Conservation (phyloP, 1,140 invertebrate genomes). For the Heterodera schachtii region DNA sequence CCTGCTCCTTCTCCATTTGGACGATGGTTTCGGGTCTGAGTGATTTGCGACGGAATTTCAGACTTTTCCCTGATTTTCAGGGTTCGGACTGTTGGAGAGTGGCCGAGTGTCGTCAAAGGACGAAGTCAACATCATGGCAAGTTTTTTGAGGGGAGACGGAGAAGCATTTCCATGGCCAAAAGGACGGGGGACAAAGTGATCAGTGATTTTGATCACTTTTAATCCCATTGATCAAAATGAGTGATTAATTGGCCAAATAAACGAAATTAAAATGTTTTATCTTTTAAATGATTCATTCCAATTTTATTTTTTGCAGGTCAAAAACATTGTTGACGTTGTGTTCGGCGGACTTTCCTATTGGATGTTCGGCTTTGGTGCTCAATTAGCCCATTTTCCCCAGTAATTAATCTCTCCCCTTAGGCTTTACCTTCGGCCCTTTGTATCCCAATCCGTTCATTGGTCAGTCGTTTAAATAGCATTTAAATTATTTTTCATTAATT, state of each 20-base stretch:
- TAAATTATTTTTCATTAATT: neutral
- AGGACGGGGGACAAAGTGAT: no score
- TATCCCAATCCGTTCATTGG: slow-evolving; percentile 75
- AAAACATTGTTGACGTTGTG: slow-evolving; percentile 85
- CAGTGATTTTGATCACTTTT: neutral
- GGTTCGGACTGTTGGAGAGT: slow-evolving; percentile 87
- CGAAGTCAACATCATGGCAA: slow-evolving; percentile 89
- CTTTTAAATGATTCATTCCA: no score
- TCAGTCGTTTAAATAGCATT: neutral
- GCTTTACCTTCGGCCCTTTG: slow-evolving; percentile 81
- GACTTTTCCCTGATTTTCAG: slow-evolving; percentile 67
- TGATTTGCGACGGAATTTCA: neutral
- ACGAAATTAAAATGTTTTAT: no score
- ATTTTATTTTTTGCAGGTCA: neutral
- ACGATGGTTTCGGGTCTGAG: slow-evolving; percentile 88
- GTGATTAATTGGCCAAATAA: slow-evolving; percentile 77
- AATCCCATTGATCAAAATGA: no score
- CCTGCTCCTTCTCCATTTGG: slow-evolving; percentile 90
- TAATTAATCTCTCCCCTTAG: neutral
- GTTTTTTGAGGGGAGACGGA: neutral
- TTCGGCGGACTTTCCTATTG: slow-evolving; percentile 89
- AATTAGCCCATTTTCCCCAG: neutral
- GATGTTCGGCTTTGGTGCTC: slow-evolving; percentile 81
- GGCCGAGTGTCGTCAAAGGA: slow-evolving; percentile 89
- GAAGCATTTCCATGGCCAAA: neutral